Percentiles rank a stretch among this genome's conserved stretches.
These are phyloP conservation scores for Lasioglossum vierecki DNA, from an alignment of 2,888 invertebrate genomes.

Conservation along the genomic window DNA sequence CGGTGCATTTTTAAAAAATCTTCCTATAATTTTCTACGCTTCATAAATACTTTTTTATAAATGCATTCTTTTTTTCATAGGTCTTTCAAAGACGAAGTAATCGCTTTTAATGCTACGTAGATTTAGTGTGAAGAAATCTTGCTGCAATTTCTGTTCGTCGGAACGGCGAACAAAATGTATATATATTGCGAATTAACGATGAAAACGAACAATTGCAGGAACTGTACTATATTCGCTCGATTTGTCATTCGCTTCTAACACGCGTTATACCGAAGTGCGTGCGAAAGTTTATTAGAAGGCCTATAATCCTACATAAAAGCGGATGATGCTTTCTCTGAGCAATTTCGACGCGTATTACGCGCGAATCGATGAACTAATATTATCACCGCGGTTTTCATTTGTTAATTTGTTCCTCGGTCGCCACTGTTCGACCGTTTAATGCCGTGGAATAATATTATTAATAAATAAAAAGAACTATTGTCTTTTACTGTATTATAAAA, in stretches of 20 bases:
- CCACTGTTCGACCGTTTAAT: not conserved
- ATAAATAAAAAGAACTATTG: not conserved
- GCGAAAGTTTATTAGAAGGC: slow-evolving; percentile 72
- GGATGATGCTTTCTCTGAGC: slow-evolving; percentile 69
- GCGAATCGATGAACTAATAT: slow-evolving; percentile 31
- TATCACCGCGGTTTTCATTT: not conserved
- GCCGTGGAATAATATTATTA: not conserved
- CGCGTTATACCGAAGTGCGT: slow-evolving; percentile 29
- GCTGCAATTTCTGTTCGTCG: not conserved
- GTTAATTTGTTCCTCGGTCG: not conserved
- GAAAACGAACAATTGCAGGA: not conserved
- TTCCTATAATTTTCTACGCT: not conserved
- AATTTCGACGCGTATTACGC: slow-evolving; percentile 47
- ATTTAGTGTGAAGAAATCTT: not conserved
- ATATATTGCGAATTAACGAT: not conserved
- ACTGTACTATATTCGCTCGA: not conserved
- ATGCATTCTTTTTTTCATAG: too few relatives aligned
- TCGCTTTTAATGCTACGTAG: not conserved
- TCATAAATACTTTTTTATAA: too few relatives aligned
- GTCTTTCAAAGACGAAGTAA: not conserved
- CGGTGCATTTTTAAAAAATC: not conserved
- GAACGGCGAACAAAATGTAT: not conserved
- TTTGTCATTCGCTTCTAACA: slow-evolving; percentile 30
- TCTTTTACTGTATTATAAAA: too few relatives aligned
- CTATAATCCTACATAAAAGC: slow-evolving; percentile 72